A percentile compares a stretch with the other conserved stretches of the same genome.
These are phyloP conservation scores for Gymnoscopelus microlampas DNA, from an alignment of 2,797 vertebrate species.

Conservation along the genomic window DNA sequence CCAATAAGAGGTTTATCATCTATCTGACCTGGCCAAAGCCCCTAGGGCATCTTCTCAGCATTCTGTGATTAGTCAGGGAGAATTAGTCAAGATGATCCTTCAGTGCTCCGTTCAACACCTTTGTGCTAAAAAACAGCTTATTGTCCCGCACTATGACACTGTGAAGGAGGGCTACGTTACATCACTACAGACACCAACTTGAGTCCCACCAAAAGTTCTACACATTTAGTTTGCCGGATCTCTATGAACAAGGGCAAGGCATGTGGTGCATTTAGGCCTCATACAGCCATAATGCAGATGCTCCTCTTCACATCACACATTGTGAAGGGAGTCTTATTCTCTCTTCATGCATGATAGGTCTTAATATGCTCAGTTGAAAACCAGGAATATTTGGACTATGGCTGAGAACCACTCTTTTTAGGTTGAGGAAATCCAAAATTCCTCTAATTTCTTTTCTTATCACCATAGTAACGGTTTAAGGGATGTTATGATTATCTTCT, in stretches of 20 bases:
- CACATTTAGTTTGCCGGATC: background rate
- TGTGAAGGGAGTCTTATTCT: background rate
- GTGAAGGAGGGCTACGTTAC: background rate
- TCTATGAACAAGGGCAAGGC: too few species aligned
- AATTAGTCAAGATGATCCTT: slow-evolving; percentile 13
- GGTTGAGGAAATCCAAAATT: slow-evolving; percentile 27
- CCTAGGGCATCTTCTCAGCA: slow-evolving; percentile 11
- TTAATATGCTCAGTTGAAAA: background rate
- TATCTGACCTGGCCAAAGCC: slow-evolving; percentile 13
- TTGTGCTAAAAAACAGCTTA: slow-evolving; percentile 1
- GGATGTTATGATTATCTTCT: background rate
- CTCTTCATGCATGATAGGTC: background rate
- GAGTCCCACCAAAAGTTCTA: background rate
- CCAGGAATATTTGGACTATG: background rate
- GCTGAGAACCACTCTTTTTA: slow-evolving; percentile 5
- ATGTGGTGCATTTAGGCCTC: background rate
- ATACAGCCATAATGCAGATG: background rate
- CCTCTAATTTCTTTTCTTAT: slow-evolving; percentile 1
- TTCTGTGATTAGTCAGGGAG: slow-evolving; percentile 26
- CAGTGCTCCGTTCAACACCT: slow-evolving; percentile 1
- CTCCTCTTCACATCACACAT: background rate
- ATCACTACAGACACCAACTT: too few species aligned
- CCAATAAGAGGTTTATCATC: slow-evolving; percentile 33
- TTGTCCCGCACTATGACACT: background rate
- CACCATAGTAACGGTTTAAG: slow-evolving; percentile 5